phyloP scores from a whole-genome alignment of 2,888 invertebrate genomes.

The Portevinia maculata region DNA sequence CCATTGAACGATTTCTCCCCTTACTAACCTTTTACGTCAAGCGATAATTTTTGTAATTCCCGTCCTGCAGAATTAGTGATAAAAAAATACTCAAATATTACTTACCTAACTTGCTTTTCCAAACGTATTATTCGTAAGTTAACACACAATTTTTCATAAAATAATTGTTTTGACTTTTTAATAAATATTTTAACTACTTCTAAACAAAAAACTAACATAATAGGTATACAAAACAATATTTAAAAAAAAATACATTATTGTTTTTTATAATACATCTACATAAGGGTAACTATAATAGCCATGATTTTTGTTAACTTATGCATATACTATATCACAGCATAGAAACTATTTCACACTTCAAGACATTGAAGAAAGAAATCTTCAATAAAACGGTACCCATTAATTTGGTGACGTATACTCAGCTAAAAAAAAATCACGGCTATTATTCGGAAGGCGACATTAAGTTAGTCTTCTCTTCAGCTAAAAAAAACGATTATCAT shows the following conservation, averaged over 20 bases:
- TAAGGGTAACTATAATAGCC: constrained; percentile 17
- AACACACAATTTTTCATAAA: not conserved
- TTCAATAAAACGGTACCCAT: not conserved
- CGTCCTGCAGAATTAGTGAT: no score
- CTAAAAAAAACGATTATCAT: constrained; percentile 26
- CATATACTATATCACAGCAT: not conserved
- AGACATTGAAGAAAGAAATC: not conserved
- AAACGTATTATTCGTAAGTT: no score
- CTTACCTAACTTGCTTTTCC: no score
- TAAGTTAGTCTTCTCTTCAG: constrained; percentile 5
- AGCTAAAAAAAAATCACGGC: not conserved
- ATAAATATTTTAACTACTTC: not conserved
- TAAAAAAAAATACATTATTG: constrained; percentile 19
- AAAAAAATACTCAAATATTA: no score
- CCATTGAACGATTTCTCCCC: no score
- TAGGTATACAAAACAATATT: constrained; percentile 25
- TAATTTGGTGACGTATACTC: not conserved
- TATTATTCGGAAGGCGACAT: constrained; percentile 20
- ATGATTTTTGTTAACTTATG: not conserved
- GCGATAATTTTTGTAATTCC: no score
- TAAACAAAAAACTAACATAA: constrained; percentile 34
- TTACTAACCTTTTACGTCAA: no score
- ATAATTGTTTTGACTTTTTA: not conserved
- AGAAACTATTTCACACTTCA: not conserved
- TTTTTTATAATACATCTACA: constrained; percentile 13